phyloP scores from a whole-genome alignment of 37 sponge, comb jelly and placozoan genomes.

The Mnemiopsis leidyi region DNA sequence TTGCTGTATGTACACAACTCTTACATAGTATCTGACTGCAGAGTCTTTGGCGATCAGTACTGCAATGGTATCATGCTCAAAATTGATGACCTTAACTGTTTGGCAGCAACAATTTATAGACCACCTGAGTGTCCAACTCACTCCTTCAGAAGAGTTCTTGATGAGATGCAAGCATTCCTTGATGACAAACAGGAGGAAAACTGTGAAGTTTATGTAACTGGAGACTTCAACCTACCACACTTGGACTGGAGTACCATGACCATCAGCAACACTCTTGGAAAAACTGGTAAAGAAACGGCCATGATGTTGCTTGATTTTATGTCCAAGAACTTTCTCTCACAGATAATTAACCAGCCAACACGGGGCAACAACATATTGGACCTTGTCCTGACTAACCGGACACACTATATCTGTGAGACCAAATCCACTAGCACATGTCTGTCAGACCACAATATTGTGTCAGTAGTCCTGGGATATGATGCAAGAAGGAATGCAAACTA shows the following conservation, averaged over 20 bases:
- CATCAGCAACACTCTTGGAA: background rate
- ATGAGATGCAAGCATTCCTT: background rate
- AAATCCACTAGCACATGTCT: too few species aligned
- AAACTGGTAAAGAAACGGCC: background rate
- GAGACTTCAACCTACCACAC: slow-evolving; percentile 31
- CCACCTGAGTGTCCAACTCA: background rate
- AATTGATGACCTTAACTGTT: too few species aligned
- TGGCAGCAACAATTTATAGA: too few species aligned
- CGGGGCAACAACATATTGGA: too few species aligned
- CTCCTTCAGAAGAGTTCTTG: background rate
- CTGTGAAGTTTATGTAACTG: background rate
- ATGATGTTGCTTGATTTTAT: background rate
- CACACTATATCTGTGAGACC: too few species aligned
- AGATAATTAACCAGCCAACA: too few species aligned
- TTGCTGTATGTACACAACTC: background rate
- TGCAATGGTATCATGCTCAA: too few species aligned
- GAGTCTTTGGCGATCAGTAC: background rate
- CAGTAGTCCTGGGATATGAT: too few species aligned
- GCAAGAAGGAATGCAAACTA: too few species aligned
- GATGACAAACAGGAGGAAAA: background rate
- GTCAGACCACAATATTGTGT: too few species aligned
- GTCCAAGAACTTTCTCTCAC: background rate
- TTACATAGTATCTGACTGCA: background rate
- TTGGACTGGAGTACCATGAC: background rate
- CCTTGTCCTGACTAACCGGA: slow-evolving; percentile 13